Evolutionary conservation across 1,140 invertebrate species (phyloP), one percentile per base, ranked within the genome.

Genomic region (Bilobella aurantiaca): DNA sequence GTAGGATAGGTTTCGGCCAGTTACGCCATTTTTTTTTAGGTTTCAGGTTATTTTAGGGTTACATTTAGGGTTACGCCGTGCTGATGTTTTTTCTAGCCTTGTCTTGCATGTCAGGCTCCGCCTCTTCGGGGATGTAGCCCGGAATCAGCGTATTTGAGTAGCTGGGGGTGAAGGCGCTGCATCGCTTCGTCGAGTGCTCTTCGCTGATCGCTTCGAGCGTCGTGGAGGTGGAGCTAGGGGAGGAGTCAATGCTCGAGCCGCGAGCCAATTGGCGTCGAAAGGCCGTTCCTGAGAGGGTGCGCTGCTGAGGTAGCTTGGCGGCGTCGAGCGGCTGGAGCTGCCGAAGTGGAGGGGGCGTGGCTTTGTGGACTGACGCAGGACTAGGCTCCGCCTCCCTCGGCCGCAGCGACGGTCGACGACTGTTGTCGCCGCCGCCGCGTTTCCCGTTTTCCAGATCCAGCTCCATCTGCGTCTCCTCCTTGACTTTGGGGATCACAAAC

Each of bases 401-500:
- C 23, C 25, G 14, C 49, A 42, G 34, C 8, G 34, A 42, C 23
- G 14, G 14, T 23, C 49, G 49, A 23, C 21, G 8, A 8, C 12
- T 53, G 5, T 53, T 12, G 14, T 23, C 49, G 23, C 8, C 25
- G 5, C 49, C 12, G 49, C 21, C 25, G 14, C 14, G 12, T 14
- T 14, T 30, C 23, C 12, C 8, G 18, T 8, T 59, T n/a, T n/a
- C 58, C 31, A 59, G 32, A 3, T 59, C 58, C 23, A 59, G 32
- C n/a, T 59, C 58, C 28, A 3, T 59, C 28, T 59, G 14, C 14
- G 58, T 59, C 58, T 59, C 58, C 28, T 59, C 58, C 28, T 18
- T 34, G 16, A 59, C 28, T 30, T 59, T 59, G 5, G 58, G 58
- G 32, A 59, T 59, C 18, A 34, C 14, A 29, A 59, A 59, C n/a